Percentiles rank a stretch among this genome's conserved stretches.
Conservation (phyloP, 2,888 invertebrate genomes). For the Macrosoma leucophasiata region DNA sequence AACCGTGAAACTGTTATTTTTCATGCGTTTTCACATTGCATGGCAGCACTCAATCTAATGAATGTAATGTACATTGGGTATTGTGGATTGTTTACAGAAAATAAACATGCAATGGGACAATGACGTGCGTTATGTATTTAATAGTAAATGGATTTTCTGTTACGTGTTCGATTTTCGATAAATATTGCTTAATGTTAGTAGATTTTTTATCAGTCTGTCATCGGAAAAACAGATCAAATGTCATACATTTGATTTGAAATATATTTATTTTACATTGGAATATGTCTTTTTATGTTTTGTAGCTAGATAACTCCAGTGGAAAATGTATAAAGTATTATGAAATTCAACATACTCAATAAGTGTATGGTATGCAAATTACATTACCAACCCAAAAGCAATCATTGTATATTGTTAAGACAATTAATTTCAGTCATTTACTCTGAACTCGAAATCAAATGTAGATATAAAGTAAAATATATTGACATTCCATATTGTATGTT, state of each 20-base stretch:
- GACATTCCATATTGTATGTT: constrained; percentile 74
- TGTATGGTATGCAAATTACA: constrained; percentile 40
- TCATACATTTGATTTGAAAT: constrained; percentile 76
- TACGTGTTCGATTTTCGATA: constrained; percentile 69
- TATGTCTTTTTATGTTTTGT: constrained; percentile 73
- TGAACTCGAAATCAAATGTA: constrained; percentile 67
- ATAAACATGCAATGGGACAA: constrained; percentile 49
- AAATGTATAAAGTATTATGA: constrained; percentile 50
- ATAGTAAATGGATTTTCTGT: constrained; percentile 66
- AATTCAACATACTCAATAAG: constrained; percentile 44
- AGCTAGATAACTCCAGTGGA: constrained; percentile 67
- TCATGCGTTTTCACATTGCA: constrained; percentile 52
- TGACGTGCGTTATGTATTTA: constrained; percentile 51
- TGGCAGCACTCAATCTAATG: constrained; percentile 24
- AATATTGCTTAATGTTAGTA: constrained; percentile 73
- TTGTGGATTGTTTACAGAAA: too few relatives aligned
- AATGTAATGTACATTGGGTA: too few relatives aligned
- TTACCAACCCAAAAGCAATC: constrained; percentile 45
- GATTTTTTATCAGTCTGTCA: constrained; percentile 73
- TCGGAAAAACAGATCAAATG: constrained; percentile 69
- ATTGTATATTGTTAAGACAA: constrained; percentile 66
- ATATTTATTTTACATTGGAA: constrained; percentile 74
- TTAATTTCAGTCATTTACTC: constrained; percentile 64
- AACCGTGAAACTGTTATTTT: constrained; percentile 59
- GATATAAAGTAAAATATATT: constrained; percentile 74